Evolutionary conservation across 2,113 vertebrate genomes (phyloP), one percentile per base, ranked within the genome.

Genomic region (Percopsis transmontana): DNA sequence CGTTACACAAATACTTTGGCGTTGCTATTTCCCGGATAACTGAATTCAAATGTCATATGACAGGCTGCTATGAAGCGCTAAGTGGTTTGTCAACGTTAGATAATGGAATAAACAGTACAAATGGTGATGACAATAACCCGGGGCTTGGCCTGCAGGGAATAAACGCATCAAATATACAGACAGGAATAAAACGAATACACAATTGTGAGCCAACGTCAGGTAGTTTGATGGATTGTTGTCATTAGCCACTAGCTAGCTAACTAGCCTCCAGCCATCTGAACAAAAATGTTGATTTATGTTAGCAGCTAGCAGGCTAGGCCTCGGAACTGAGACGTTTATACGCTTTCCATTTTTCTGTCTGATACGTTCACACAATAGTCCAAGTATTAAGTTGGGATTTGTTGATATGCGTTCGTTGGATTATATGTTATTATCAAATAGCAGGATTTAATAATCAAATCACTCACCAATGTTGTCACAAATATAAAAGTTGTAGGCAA

Each of bases 401-500:
- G 3, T 8, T 33, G 0, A 0, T 20, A 16, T 58, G 0, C 41
- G 0, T 23, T 7, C 24, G 2, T 12, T 4, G 5, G 0, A 9
- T 18, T 3, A 3, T 60, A 6, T n/a, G 42, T 1, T 2, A 23
- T 2, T 2, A 4, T 0, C 2, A 13, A 9, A 2, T 2, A 21
- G 7, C 13, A 42, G 3, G 24, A 8, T 41, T 27, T 18, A 39
- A 39, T 2, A 8, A 57, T 61, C 42, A 56, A 80, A 72, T 79
- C 62, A 84, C 87, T 86, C 82, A 85, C 86, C 79, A 47, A 72
- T 57, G 57, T 59, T 65, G 83, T 70, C 77, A 41, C 58, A 57
- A 38, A 72, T 63, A 60, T 52, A 54, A 55, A 52, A 40, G 41
- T 68, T 80, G 51, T 72, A 74, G 76, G 39, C 62, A 74, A 68